Percentiles rank a stretch among this genome's conserved stretches.
phyloP scores from a whole-genome alignment of 2,797 vertebrate genomes.

The Lateolabrax maculatus region DNA sequence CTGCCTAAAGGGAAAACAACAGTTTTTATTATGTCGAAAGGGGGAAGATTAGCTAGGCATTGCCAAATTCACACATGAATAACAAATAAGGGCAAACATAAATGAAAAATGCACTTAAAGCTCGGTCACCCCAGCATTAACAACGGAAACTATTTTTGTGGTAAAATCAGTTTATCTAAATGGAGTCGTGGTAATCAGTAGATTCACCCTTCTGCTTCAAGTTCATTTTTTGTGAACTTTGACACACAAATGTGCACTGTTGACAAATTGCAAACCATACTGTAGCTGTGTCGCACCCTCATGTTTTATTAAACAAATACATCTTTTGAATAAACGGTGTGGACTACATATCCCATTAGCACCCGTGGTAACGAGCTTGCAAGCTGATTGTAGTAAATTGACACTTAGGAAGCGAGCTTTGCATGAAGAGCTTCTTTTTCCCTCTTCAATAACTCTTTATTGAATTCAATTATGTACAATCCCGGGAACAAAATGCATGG shows the following conservation, averaged over 20 bases:
- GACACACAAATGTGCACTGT: background rate
- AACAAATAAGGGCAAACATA: background rate
- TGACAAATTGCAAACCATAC: background rate
- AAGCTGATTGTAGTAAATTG: background rate
- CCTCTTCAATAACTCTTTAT: too few species aligned
- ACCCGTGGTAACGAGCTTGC: background rate
- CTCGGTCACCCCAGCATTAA: background rate
- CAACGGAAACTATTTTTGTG: background rate
- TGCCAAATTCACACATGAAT: background rate
- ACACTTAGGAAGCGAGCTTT: background rate
- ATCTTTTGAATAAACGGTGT: background rate
- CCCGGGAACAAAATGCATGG: background rate
- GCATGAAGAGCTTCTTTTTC: background rate
- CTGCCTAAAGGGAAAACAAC: background rate
- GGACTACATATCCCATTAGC: background rate
- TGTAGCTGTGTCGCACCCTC: background rate
- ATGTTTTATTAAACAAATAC: background rate
- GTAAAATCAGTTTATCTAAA: background rate
- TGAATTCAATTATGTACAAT: background rate
- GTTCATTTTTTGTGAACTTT: background rate
- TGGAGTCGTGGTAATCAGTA: background rate
- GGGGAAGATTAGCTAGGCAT: background rate
- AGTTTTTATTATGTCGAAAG: background rate
- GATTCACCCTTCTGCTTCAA: background rate
- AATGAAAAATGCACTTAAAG: background rate